Base-by-base conservation (phyloP, 2,113 vertebrate genomes). In the Leptobrachium ailaonicum region DNA sequence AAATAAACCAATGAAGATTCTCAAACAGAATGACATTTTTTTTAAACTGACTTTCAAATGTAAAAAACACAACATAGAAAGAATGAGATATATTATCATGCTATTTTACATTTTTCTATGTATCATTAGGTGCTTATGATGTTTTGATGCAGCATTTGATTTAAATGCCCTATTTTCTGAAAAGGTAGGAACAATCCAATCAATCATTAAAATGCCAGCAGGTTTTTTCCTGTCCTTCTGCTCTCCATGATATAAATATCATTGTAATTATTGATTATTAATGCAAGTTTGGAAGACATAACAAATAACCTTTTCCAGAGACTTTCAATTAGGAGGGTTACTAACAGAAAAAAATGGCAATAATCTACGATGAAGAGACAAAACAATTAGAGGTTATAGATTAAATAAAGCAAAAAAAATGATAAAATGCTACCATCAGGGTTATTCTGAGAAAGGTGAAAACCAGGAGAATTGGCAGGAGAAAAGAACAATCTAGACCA, bases 201-300 rank as follows among this genome's bases (percentile, higher is more conserved):
- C 66, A 77, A 77, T 77, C 66, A 77, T 70, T 41, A 68, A 77
- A 77, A 77, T 77, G 76, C 4, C 14, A 70, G n/a, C 76, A 58
- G 66, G 53, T 77, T 77, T 70, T 32, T 32, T 54, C 66, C n/a
- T 77, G 53, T 60, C 66, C 45, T 69, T 60, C 14, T 45, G 32
- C 10, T 40, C 3, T 70, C 60, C 53, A 77, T 70, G 66, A 77
- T 77, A 70, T 69, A 66, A 60, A 69, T 70, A 69, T 77, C 41
- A 44, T 70, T 69, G 12, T 77, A 77, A 58, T 56, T 77, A 77
- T 77, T 77, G 66, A 77, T 77, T 70, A 70, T 67, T 44, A 69
- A 58, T 69, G 54, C 11, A 70, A 43, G n/a, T 60, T 14, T 11
- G n/a, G 41, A 6, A 58, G 66, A 58, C 14, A 68, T 76, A 77